These are phyloP conservation scores for Staurois parvus DNA, from an alignment of 2,797 vertebrate species.

Conservation along the genomic window DNA sequence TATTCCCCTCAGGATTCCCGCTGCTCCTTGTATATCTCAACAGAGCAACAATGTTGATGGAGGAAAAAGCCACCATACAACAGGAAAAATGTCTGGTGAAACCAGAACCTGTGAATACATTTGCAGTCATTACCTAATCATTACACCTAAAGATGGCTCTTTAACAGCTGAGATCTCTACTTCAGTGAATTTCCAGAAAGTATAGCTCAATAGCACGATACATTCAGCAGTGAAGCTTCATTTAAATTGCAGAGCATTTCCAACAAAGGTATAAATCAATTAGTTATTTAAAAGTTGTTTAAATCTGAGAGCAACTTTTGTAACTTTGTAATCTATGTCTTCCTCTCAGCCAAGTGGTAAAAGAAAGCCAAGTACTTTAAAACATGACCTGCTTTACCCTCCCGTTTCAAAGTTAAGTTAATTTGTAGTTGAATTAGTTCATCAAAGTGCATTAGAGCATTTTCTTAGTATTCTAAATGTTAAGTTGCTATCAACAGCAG, in stretches of 20 bases:
- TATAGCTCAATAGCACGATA: slow-evolving; percentile 33
- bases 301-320: slow-evolving; percentile 46
- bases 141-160: background rate
- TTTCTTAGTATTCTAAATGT: slow-evolving; percentile 59
- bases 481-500: slow-evolving; percentile 60
- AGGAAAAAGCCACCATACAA: too few species aligned
- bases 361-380: slow-evolving; percentile 56
- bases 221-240: slow-evolving; percentile 35
- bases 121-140: background rate
- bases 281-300: slow-evolving; percentile 58
- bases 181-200: slow-evolving; percentile 29
- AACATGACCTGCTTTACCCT: slow-evolving; percentile 57
- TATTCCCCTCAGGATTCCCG: too few species aligned
- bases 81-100: too few species aligned
- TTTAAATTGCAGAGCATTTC: slow-evolving; percentile 57
- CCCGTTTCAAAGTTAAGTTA: slow-evolving; percentile 56
- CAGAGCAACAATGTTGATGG: too few species aligned
- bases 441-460: slow-evolving; percentile 61
- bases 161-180: slow-evolving; percentile 7
- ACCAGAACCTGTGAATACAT: background rate
- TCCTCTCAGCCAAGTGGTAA: slow-evolving; percentile 53
- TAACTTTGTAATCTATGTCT: slow-evolving; percentile 57
- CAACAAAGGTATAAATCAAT: slow-evolving; percentile 60
- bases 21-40: too few species aligned
- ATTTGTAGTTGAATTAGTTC: slow-evolving; percentile 62